A percentile compares a stretch with the other conserved stretches of the same genome.
Evolutionary conservation across 2,888 invertebrate genomes (phyloP).

Genomic region (Meghimatium bilineatum): DNA sequence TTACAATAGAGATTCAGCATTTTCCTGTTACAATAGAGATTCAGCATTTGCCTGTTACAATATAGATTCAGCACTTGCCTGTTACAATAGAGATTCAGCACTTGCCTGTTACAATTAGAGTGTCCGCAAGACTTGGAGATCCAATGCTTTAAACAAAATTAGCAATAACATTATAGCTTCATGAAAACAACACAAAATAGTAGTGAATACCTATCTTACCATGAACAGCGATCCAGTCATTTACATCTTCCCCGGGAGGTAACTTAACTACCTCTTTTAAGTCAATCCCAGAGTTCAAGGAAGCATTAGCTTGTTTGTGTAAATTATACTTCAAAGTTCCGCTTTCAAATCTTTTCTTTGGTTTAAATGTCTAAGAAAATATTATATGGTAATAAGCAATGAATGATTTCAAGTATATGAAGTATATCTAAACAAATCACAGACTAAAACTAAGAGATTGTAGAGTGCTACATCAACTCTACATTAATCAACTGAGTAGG

Average conservation of each 20-base stretch:
- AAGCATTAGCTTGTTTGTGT: slow-evolving; percentile 93
- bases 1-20: too few species aligned
- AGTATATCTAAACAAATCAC: too few species aligned
- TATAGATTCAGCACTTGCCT: too few species aligned
- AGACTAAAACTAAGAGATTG: too few species aligned
- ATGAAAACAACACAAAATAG: background rate
- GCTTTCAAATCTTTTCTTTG: slow-evolving; percentile 90
- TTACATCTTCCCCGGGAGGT: slow-evolving; percentile 87
- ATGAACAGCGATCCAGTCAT: slow-evolving; percentile 95
- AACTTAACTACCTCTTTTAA: slow-evolving; percentile 87
- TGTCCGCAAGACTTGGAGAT: too few species aligned
- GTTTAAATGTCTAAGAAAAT: slow-evolving; percentile 87
- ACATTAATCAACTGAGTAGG: too few species aligned
- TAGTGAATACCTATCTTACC: slow-evolving; percentile 79
- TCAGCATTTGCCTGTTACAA: too few species aligned
- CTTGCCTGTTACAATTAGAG: too few species aligned
- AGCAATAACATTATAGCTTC: background rate
- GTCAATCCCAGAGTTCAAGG: slow-evolving; percentile 91
- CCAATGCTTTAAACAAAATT: too few species aligned
- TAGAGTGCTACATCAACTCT: too few species aligned
- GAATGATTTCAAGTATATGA: background rate
- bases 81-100: too few species aligned
- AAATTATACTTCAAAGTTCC: slow-evolving; percentile 91
- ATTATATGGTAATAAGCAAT: background rate
- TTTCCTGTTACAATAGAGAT: too few species aligned